A percentile compares a stretch with the other conserved stretches of the same genome.
Evolutionary conservation across 2,888 invertebrate species (phyloP).

Genomic region (Miltochrista miniata): DNA sequence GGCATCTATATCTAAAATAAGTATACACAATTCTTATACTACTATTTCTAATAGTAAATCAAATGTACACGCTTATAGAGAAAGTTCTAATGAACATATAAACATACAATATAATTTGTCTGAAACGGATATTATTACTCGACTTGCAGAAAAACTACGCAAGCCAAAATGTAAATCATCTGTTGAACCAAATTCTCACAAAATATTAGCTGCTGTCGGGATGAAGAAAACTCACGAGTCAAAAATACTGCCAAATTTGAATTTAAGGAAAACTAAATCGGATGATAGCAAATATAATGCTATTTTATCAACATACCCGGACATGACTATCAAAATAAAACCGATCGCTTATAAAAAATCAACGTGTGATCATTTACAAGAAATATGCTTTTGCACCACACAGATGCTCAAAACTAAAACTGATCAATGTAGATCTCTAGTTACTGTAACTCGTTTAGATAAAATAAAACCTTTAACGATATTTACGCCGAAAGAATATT

Average conservation of each 20-base stretch:
- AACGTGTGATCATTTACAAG: not conserved
- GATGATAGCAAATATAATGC: not conserved
- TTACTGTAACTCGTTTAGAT: not conserved
- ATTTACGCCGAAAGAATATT: conserved; percentile 26
- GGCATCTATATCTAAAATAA: not conserved
- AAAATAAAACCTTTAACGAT: conserved; percentile 15
- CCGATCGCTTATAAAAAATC: not conserved
- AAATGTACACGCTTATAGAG: not conserved
- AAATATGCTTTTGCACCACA: not conserved
- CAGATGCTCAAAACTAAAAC: not conserved
- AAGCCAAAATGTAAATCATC: not conserved
- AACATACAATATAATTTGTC: not conserved
- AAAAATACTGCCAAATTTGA: not conserved
- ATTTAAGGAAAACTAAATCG: conserved; percentile 2
- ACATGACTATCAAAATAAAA: not conserved
- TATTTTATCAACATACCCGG: not conserved
- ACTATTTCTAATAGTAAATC: not conserved
- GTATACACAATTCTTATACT: not conserved
- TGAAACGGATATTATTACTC: not conserved
- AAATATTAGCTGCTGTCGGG: not conserved
- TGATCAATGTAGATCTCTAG: not conserved
- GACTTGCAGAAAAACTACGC: not conserved
- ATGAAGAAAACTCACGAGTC: not conserved
- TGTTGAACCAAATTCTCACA: not conserved
- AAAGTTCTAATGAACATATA: not conserved